Evolutionary conservation across 2,113 vertebrate genomes (phyloP), one percentile per base, ranked within the genome.

Genomic region (Eptesicus fuscus): DNA sequence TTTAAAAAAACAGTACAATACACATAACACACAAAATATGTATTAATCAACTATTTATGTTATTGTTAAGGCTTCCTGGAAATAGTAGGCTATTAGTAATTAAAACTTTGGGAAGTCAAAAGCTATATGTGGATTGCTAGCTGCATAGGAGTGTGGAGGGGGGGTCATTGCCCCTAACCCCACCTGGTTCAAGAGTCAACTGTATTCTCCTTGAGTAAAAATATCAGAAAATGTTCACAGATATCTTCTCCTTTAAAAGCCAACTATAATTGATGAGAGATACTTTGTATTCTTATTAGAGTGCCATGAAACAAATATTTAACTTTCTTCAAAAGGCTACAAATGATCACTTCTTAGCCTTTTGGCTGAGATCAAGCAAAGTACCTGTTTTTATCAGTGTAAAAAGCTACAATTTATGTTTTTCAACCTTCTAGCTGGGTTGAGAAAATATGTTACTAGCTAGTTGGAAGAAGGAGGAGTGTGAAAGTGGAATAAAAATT

Each of bases 321-420:
- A 69, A 73, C 73, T 94, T 78, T 90, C 90, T 35, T 92, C 76
- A 89, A 92, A 93, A 92, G 28, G 44, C 7, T 90, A 78, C 61
- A 95, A 73, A 95, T 67, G 65, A 82, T 85, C 32, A 67, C 63
- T 67, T 67, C 63, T n/a, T 32, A n/a, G 32, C 63, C 63, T 67
- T 65, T n/a, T 67, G 63, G 63, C 63, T 67, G 32, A 67, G 30
- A 67, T n/a, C 30, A 67, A n/a, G 30, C 30, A n/a, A 67, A 67
- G 63, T 67, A 67, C 32, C 32, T 67, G 32, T n/a, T 67, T 32
- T n/a, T n/a, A 67, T 67, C 63, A 17, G 30, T n/a, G 30, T 67
- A 91, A 92, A 95, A 90, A 32, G n/a, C 7, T 90, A 78, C 61
- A 95, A 79, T 94, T 67, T 71, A 71, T 83, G 23, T 71, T 80